A percentile compares a stretch with the other conserved stretches of the same genome.
These are phyloP conservation scores for Leptinotarsa juncta DNA, from an alignment of 2,888 invertebrate species.

Conservation along the genomic window DNA sequence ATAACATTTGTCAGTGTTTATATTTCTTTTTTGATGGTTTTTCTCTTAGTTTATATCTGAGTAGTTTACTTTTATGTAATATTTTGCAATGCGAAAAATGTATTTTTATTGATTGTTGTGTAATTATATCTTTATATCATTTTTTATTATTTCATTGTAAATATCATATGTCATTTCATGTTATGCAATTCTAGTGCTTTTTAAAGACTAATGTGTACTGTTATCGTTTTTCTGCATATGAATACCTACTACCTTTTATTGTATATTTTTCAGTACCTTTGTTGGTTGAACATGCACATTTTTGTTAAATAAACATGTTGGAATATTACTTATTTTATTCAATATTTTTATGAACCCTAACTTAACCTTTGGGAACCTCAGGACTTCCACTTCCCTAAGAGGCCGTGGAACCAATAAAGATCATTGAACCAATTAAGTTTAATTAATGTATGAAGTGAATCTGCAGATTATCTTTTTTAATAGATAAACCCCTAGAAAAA, in stretches of 20 bases:
- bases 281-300: conserved; percentile 46
- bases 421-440: no score
- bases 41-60: conserved; percentile 21
- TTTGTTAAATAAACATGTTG: conserved; percentile 53
- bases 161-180: conserved; percentile 48
- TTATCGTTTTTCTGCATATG: conserved; percentile 42
- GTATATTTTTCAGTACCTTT: conserved; percentile 51
- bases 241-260: conserved; percentile 44
- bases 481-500: no score
- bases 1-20: background rate
- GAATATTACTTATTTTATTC: conserved; percentile 34
- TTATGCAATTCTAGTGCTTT: conserved; percentile 46
- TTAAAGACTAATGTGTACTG: conserved; percentile 45
- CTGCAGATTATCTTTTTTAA: no score
- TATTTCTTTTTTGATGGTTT: conserved; percentile 36
- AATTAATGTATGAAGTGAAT: no score
- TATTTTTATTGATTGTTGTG: conserved; percentile 47
- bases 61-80: conserved; percentile 33
- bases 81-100: conserved; percentile 42
- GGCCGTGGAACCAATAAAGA: no score
- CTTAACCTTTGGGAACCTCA: no score
- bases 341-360: no score
- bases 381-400: no score
- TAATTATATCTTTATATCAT: conserved; percentile 41
- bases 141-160: conserved; percentile 50